Conservation (phyloP, 2,113 vertebrate species). For the Carlito syrichta region DNA sequence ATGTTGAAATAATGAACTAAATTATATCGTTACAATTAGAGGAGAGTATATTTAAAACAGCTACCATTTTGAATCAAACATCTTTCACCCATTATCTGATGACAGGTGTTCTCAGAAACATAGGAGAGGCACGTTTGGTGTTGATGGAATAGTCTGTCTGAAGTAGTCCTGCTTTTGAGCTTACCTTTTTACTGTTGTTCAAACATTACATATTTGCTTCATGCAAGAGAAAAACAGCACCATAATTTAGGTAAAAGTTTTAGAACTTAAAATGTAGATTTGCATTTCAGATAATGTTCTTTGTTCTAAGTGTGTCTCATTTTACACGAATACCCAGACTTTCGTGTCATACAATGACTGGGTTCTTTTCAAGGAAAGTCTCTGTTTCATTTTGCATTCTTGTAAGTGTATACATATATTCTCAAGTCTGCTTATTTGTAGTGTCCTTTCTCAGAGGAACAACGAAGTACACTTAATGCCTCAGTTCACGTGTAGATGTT, state of each 20-base stretch:
- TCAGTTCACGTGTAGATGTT: neutral
- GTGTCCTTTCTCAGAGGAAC: neutral
- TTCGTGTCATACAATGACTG: neutral
- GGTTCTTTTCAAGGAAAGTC: neutral
- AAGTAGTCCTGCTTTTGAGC: neutral
- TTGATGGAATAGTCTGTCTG: neutral
- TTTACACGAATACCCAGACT: neutral
- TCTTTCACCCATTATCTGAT: neutral
- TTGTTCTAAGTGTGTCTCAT: neutral
- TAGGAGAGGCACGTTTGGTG: neutral
- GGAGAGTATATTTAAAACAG: neutral
- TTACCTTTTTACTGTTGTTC: neutral
- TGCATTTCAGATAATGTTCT: neutral
- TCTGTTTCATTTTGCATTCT: neutral
- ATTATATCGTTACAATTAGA: neutral
- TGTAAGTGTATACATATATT: neutral
- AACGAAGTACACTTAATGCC: neutral
- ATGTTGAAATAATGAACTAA: neutral
- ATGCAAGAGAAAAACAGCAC: neutral
- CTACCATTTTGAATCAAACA: neutral
- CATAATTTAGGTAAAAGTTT: constrained; percentile 6
- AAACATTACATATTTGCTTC: neutral
- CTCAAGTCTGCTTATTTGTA: neutral
- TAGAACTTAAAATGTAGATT: neutral
- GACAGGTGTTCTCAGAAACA: neutral